Evolutionary conservation across 2,797 vertebrate species (phyloP), one percentile per base, ranked within the genome.

Genomic region (Stomatorhinus walkeri): DNA sequence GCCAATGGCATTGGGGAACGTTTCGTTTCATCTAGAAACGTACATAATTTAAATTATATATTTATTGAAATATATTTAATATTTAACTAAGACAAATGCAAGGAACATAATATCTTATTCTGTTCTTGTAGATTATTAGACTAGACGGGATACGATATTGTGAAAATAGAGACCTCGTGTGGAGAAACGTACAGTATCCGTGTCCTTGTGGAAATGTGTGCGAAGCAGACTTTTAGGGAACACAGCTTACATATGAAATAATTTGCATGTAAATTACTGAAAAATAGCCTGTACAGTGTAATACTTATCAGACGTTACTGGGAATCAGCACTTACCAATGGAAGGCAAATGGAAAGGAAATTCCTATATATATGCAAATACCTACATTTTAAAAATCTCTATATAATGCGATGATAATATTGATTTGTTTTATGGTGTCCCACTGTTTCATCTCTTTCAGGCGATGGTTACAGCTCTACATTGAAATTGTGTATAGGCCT

Each of bases 301-400:
- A 40, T 79, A 79, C 72, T 36, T 79, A 79, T 79, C 72, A 79
- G 72, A 79, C 72, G 14, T 79, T 43, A 79, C 36, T 43, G 72
- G 72, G 16, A 36, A 79, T 79, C 14, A 61, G 32, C 72, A 36
- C 36, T 79, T 43, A 79, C 72, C 72, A 79, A 79, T 68, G 64
- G 64, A 68, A 68, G 64, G 16, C 36, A 40, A 79, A 79, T 40
- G 36, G 36, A 79, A n/a, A 79, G 16, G 36, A 79, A 19, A 79
- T 79, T 43, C 40, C 72, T 40, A 79, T 79, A 43, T 40, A 79
- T 79, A 79, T 79, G 72, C 72, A 79, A 43, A 79, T 79, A 79
- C 6, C 32, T 43, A 79, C 64, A 68, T 68, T 79, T 43, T 43
- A 79, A 40, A 43, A 40, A 79, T 79, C 72, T n/a, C 72, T 40